These are phyloP conservation scores for Ridgeia piscesae DNA, from an alignment of 1,140 invertebrate species.

Conservation along the genomic window DNA sequence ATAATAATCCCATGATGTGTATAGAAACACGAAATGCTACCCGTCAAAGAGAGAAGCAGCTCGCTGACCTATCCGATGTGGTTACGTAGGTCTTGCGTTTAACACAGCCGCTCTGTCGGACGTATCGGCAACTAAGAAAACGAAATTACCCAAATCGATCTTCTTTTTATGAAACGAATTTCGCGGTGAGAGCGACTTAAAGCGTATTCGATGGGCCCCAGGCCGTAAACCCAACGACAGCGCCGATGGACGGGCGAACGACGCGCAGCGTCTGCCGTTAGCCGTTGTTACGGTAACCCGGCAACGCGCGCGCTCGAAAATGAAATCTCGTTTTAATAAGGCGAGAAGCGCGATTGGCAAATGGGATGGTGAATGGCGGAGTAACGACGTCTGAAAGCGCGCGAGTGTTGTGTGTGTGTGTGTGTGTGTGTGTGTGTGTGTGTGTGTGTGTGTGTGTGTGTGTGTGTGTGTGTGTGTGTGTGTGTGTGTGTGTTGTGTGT, in stretches of 20 bases:
- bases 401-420: too few species aligned
- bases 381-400: neutral
- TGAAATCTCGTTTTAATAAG: slow-evolving; percentile 6
- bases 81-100: neutral
- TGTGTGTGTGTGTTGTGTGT: neutral
- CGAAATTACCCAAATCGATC: neutral
- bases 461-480: neutral
- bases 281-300: neutral
- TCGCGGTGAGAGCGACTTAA: neutral
- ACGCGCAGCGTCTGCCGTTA: neutral
- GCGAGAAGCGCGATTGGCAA: neutral
- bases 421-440: neutral
- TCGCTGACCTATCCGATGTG: neutral
- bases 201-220: neutral
- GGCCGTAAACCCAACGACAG: neutral
- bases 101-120: neutral
- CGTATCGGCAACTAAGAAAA: neutral
- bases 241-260: too few species aligned
- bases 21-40: neutral
- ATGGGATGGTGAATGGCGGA: neutral
- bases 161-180: slow-evolving; percentile 2
- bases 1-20: neutral
- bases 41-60: neutral
- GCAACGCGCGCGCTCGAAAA: neutral
- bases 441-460: neutral